Conservation (phyloP, 2,113 vertebrate genomes). For the Pollimyrus isidori region DNA sequence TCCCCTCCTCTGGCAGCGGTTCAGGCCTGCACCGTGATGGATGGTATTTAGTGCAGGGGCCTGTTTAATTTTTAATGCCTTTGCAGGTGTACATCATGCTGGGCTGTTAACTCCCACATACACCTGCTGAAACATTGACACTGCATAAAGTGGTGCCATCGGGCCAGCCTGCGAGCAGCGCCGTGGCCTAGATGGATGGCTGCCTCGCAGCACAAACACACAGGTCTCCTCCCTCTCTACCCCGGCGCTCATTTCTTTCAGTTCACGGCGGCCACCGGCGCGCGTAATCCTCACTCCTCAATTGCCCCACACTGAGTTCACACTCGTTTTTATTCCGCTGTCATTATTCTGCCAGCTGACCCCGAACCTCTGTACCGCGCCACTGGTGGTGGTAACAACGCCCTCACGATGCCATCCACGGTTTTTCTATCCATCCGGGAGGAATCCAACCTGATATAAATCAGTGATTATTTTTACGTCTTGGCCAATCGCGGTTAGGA, state of each 20-base stretch:
- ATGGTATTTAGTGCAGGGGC: constrained; percentile 25
- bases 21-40: constrained; percentile 9
- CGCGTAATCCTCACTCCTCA: neutral
- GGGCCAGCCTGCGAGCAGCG: constrained; percentile 20
- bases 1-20: neutral
- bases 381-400: neutral
- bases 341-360: neutral
- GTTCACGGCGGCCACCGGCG: neutral
- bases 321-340: neutral
- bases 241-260: neutral
- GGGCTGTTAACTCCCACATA: constrained; percentile 18
- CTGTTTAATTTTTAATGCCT: constrained; percentile 26
- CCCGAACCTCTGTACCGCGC: neutral
- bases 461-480: neutral
- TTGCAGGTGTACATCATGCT: constrained; percentile 27
- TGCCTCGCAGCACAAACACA: constrained; percentile 16
- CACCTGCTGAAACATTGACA: constrained; percentile 36
- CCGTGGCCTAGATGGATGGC: constrained; percentile 28
- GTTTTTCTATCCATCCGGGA: neutral
- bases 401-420: neutral
- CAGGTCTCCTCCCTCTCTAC: neutral
- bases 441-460: neutral
- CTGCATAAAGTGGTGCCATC: constrained; percentile 32
- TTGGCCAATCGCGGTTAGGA: neutral
- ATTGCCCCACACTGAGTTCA: neutral